Evolutionary conservation across 1,140 invertebrate species (phyloP), one percentile per base, ranked within the genome.

Genomic region (Megathymus violae): DNA sequence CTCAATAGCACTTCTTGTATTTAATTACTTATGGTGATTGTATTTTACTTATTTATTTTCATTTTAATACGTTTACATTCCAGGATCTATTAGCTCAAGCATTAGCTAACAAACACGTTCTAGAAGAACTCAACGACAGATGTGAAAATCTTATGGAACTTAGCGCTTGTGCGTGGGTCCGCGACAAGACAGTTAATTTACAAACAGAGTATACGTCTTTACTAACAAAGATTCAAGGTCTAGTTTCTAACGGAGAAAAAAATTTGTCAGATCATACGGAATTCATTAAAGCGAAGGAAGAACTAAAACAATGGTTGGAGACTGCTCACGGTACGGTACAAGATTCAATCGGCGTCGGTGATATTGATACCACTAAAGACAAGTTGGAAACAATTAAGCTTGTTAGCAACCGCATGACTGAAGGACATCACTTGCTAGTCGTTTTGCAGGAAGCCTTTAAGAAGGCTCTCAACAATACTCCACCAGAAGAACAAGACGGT

Each of bases 181-280:
- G 97, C 31, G 97, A 98, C 78, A 95, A 96, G 82, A 96, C 96
- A 4, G 95, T 97, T 0, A 95, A 96, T 71, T 84, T 97, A 1
- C 97, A 98, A 88, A 94, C 95, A 3, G 92, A 94, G 16, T 97
- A 97, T 68, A 96, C 95, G 0, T 94, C 94, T 64, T 75, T 97
- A 0, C 66, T 97, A 38, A 96, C 96, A 0, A 94, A 94, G 48
- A 94, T 95, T 43, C 96, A 97, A 89, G 94, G 95, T 48, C 88
- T 97, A 13, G 94, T 97, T 0, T 95, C 95, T 0, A 95, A 94
- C 78, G 94, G 97, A 1, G 96, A 98, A 76, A 98, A 98, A 88
- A 97, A 96, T 85, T 83, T 98, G 0, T 95, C 95, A 0, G 97
- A 98, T 84, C 96, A 97, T 62, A 97, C 96, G 0, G 96, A 98